These are phyloP conservation scores for Conopomorpha cramerella DNA, from an alignment of 1,140 invertebrate genomes.

Conservation along the genomic window DNA sequence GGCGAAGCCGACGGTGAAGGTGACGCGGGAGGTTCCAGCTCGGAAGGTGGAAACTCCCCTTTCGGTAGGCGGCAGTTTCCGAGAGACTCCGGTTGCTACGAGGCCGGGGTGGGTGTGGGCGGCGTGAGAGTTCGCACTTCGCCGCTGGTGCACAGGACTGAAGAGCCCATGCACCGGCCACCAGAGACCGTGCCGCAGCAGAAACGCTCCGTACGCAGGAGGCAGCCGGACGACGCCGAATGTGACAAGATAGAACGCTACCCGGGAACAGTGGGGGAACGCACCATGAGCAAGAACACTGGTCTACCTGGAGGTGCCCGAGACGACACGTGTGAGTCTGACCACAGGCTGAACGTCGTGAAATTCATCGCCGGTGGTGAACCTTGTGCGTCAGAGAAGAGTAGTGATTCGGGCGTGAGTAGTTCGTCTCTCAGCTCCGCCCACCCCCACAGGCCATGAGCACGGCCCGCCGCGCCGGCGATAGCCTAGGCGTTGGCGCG, in stretches of 20 bases:
- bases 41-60: conserved; percentile 73
- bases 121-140: conserved; percentile 56
- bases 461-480: conserved; percentile 44
- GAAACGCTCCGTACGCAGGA: conserved; percentile 35
- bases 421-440: conserved; percentile 79
- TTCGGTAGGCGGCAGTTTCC: conserved; percentile 77
- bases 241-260: conserved; percentile 48
- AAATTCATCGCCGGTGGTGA: conserved; percentile 69
- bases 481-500: conserved; percentile 42
- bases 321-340: conserved; percentile 66
- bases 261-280: conserved; percentile 41
- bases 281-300: conserved; percentile 21
- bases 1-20: conserved; percentile 66
- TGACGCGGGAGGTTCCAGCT: conserved; percentile 73
- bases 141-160: conserved; percentile 58
- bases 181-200: conserved; percentile 41
- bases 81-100: conserved; percentile 80
- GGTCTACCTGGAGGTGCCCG: conserved; percentile 49
- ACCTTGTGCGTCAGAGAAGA: conserved; percentile 77
- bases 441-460: conserved; percentile 53
- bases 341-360: conserved; percentile 66
- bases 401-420: conserved; percentile 83
- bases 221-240: conserved; percentile 57
- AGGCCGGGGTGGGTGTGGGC: conserved; percentile 61
- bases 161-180: conserved; percentile 46